Percentiles rank a stretch among this genome's conserved stretches.
Conservation (phyloP, 2,113 vertebrate genomes). For the Progne subis region DNA sequence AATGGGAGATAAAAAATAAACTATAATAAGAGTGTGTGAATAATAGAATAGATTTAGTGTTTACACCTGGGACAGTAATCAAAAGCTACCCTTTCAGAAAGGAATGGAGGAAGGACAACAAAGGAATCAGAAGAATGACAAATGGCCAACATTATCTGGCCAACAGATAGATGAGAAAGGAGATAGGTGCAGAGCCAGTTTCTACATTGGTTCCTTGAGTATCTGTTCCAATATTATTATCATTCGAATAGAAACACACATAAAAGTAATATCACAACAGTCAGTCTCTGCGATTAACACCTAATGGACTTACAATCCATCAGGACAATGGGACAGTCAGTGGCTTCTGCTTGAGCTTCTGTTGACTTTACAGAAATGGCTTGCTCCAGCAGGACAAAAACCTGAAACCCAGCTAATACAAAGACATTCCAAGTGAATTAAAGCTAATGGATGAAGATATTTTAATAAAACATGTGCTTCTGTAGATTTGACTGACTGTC, state of each 20-base stretch:
- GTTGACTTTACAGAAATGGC: background rate
- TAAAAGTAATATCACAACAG: background rate
- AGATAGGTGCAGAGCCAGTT: background rate
- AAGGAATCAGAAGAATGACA: background rate
- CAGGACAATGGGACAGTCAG: background rate
- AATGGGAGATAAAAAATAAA: slow-evolving; percentile 61
- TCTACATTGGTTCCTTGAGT: background rate
- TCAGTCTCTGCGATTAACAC: background rate
- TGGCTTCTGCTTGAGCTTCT: background rate
- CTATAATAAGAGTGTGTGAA: background rate
- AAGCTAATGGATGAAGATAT: background rate
- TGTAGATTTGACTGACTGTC: background rate
- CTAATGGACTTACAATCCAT: background rate
- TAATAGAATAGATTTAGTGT: background rate
- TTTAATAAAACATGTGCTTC: background rate
- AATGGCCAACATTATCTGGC: too few relatives aligned
- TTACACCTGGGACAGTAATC: background rate
- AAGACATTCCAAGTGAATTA: background rate
- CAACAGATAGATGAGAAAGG: background rate
- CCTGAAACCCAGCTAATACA: background rate
- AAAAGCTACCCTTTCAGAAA: background rate
- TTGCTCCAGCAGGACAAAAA: background rate
- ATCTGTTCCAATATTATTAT: background rate
- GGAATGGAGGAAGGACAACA: background rate
- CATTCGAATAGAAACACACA: background rate